A percentile compares a stretch with the other conserved stretches of the same genome.
These are phyloP conservation scores for Coregonus ussuriensis DNA, from an alignment of 2,797 vertebrate genomes.

Conservation along the genomic window DNA sequence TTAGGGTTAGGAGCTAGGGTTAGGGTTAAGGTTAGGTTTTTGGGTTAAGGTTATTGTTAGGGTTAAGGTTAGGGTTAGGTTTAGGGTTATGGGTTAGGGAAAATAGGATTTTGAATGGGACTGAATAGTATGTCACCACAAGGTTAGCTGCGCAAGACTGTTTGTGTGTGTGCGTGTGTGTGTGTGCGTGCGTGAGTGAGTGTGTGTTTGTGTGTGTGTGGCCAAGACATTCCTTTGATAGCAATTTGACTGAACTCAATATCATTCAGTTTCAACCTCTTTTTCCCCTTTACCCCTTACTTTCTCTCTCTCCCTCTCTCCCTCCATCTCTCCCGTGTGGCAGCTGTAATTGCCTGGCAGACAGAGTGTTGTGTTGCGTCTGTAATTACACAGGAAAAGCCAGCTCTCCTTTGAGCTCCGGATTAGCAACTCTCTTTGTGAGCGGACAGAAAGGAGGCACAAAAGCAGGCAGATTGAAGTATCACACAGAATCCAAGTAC, in stretches of 20 bases:
- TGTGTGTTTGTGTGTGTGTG: conserved; percentile 6
- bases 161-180: background rate
- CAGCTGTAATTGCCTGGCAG: conserved; percentile 50
- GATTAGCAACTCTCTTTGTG: conserved; percentile 67
- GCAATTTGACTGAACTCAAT: conserved; percentile 45
- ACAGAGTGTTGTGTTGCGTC: conserved; percentile 58
- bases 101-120: no score
- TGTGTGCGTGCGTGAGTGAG: conserved; percentile 19
- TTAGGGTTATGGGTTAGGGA: no score
- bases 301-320: background rate
- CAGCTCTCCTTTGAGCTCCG: conserved; percentile 61
- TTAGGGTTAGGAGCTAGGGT: no score
- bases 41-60: no score
- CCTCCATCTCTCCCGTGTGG: conserved; percentile 43
- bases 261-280: conserved; percentile 13
- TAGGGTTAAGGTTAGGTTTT: no score
- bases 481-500: conserved; percentile 42
- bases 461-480: conserved; percentile 41
- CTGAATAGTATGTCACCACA: no score
- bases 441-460: conserved; percentile 32
- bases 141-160: no score
- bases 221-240: conserved; percentile 52
- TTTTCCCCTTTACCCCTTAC: conserved; percentile 11
- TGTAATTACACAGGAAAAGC: conserved; percentile 69
- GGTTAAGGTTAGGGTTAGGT: no score